A percentile compares a stretch with the other conserved stretches of the same genome.
These are phyloP conservation scores for chimpanzee (Pan troglodytes) DNA, from an alignment of 2,113 vertebrate genomes.

Conservation along the genomic window DNA sequence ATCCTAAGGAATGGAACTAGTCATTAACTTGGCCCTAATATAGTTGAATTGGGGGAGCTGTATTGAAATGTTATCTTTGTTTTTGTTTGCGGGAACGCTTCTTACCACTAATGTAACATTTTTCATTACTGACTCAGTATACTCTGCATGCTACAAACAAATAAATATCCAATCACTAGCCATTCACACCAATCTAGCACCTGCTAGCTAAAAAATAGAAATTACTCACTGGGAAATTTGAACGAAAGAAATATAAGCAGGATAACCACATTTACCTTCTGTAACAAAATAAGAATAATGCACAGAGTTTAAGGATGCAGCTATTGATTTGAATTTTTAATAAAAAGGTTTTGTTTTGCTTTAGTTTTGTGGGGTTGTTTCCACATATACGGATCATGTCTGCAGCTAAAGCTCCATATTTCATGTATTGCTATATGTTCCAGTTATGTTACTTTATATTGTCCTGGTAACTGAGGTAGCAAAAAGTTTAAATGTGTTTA, in stretches of 20 bases:
- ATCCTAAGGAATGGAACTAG: neutral
- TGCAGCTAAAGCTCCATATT: neutral
- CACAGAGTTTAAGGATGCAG: neutral
- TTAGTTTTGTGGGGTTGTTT: neutral
- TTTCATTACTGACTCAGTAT: neutral
- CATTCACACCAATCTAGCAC: neutral
- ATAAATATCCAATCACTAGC: neutral
- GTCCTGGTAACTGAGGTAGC: neutral
- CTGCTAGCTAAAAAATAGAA: neutral
- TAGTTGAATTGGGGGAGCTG: neutral
- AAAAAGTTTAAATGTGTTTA: neutral
- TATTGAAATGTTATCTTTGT: conserved; percentile 6
- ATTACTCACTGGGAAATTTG: neutral
- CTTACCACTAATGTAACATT: neutral
- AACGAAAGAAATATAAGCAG: neutral
- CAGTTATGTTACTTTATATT: neutral
- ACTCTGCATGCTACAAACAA: neutral
- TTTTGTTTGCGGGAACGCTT: neutral
- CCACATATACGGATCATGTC: neutral
- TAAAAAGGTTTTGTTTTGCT: neutral
- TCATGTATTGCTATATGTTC: neutral
- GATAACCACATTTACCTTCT: neutral
- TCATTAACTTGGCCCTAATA: neutral
- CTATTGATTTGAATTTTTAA: conserved; percentile 20
- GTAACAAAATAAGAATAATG: neutral